Conservation (phyloP, 2,888 invertebrate species). For the Pandemis heparana region DNA sequence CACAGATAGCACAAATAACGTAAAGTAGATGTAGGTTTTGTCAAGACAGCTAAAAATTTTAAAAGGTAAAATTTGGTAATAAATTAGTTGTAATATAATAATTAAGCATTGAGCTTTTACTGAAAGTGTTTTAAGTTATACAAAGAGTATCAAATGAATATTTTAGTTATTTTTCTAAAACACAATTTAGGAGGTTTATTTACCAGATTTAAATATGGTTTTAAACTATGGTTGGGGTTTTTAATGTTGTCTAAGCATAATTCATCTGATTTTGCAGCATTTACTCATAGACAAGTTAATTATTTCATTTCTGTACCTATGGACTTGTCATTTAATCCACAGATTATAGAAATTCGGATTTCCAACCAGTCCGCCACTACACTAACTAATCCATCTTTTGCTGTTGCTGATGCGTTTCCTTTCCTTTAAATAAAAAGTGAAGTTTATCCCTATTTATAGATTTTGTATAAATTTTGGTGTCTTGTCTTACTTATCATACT, state of each 20-base stretch:
- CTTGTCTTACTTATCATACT: slow-evolving; percentile 30
- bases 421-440: slow-evolving; percentile 38
- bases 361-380: neutral
- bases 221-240: neutral
- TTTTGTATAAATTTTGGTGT: slow-evolving; percentile 31
- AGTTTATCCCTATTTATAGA: slow-evolving; percentile 43
- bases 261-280: neutral
- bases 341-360: slow-evolving; percentile 29
- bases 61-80: too few relatives aligned
- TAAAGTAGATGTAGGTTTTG: too few relatives aligned
- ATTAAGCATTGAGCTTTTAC: too few relatives aligned
- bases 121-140: too few relatives aligned
- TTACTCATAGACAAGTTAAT: neutral
- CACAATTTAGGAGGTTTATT: too few relatives aligned
- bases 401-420: slow-evolving; percentile 34
- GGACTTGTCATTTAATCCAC: slow-evolving; percentile 34
- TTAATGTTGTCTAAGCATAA: neutral
- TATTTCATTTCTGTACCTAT: slow-evolving; percentile 1
- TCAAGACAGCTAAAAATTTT: too few relatives aligned
- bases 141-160: too few relatives aligned
- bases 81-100: too few relatives aligned
- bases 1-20: too few relatives aligned
- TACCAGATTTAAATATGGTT: neutral
- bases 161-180: too few relatives aligned
- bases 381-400: slow-evolving; percentile 33